Evolutionary conservation across 2,113 vertebrate genomes (phyloP).

Genomic region (Ceuthmochares aereus): DNA sequence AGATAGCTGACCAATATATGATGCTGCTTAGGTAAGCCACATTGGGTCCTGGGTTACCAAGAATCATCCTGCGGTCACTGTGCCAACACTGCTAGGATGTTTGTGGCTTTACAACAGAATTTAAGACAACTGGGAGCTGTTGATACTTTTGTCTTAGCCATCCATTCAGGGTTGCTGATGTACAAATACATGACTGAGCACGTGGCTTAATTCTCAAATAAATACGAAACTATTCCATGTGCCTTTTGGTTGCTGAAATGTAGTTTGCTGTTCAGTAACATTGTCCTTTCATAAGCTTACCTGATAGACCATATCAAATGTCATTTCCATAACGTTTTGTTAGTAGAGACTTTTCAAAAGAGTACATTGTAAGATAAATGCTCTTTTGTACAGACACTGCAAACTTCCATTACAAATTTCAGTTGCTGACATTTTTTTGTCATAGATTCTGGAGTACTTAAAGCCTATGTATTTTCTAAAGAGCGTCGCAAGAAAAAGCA

Average conservation of each 20-base stretch:
- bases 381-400: not conserved
- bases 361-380: not conserved
- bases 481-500: not conserved
- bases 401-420: not conserved
- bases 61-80: fast-evolving
- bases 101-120: not conserved
- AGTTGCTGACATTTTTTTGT: not conserved
- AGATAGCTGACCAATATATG: not conserved
- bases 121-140: not conserved
- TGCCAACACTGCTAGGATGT: fast-evolving
- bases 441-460: not conserved
- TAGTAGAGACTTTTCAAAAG: not conserved
- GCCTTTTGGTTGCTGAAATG: not conserved
- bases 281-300: not conserved
- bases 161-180: not conserved
- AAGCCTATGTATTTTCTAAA: not conserved
- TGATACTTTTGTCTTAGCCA: not conserved
- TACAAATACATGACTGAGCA: not conserved
- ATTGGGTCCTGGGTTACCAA: not conserved
- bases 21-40: not conserved
- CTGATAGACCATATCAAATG: not conserved
- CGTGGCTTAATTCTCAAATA: not conserved
- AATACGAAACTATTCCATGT: not conserved
- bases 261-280: not conserved
- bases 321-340: not conserved